Percentiles rank a stretch among this genome's conserved stretches.
phyloP scores from a whole-genome alignment of 1,140 invertebrate species.

The Asobara japonica region DNA sequence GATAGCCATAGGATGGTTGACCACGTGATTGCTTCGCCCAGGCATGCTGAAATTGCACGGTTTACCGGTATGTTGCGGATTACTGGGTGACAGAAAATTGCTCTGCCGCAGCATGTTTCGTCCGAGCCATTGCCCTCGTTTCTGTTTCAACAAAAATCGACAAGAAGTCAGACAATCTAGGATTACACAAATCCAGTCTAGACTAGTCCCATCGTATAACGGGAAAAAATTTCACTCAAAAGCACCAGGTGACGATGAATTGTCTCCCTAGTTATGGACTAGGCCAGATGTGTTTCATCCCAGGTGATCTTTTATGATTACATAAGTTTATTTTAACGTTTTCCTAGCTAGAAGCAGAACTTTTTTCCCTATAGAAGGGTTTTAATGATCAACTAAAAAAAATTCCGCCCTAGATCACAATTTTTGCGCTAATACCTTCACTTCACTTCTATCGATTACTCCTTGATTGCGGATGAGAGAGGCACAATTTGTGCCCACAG shows the following conservation, averaged over 20 bases:
- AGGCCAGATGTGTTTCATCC: too few species aligned
- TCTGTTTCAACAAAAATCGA: conserved; percentile 5
- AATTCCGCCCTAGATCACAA: too few species aligned
- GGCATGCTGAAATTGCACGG: conserved; percentile 36
- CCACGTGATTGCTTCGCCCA: conserved; percentile 44
- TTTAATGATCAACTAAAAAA: too few species aligned
- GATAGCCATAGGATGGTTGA: conserved; percentile 43
- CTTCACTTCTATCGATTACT: too few species aligned
- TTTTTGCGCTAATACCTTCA: too few species aligned
- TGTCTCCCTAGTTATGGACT: too few species aligned
- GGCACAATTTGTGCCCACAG: too few species aligned
- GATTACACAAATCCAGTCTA: not conserved
- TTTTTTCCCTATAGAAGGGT: too few species aligned
- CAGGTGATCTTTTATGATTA: too few species aligned
- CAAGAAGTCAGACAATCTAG: not conserved
- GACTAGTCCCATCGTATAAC: not conserved
- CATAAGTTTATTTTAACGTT: too few species aligned
- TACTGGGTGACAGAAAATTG: conserved; percentile 43
- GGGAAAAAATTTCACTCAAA: not conserved
- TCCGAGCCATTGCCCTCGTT: conserved; percentile 28
- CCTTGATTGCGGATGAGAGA: too few species aligned
- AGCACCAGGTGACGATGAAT: not conserved
- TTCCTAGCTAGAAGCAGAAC: too few species aligned
- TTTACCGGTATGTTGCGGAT: conserved; percentile 49
- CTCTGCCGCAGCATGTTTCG: conserved; percentile 50